phyloP scores from a whole-genome alignment of 2,888 invertebrate species.

The Parasteatoda lunata region DNA sequence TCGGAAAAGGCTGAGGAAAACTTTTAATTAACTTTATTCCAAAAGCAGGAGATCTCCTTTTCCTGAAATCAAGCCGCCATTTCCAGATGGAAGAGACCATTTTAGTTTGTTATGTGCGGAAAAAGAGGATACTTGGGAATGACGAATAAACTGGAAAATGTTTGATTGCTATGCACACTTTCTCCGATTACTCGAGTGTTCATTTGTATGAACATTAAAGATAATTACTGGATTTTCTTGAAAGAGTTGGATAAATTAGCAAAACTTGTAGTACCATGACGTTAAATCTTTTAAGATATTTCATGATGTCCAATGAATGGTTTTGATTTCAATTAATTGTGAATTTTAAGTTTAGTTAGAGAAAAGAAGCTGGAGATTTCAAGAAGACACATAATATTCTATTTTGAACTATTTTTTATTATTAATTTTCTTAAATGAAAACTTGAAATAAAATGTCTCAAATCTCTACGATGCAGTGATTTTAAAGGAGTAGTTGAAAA shows the following conservation, averaged over 20 bases:
- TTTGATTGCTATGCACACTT: not conserved
- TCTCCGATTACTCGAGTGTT: not conserved
- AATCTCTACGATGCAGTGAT: too few relatives aligned
- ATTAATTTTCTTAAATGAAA: too few relatives aligned
- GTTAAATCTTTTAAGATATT: too few relatives aligned
- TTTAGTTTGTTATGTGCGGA: not conserved
- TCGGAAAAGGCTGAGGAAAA: not conserved
- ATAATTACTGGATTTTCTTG: not conserved
- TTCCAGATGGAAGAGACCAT: not conserved
- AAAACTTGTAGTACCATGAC: too few relatives aligned
- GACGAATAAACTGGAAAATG: not conserved
- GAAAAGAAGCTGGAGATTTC: too few relatives aligned
- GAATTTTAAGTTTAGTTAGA: too few relatives aligned
- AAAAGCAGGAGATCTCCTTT: not conserved
- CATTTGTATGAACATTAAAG: not conserved
- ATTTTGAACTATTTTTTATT: too few relatives aligned
- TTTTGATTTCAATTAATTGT: too few relatives aligned
- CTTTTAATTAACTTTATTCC: constrained; percentile 5
- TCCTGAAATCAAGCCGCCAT: not conserved
- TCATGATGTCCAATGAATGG: too few relatives aligned
- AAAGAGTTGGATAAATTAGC: not conserved
- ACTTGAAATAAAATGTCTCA: too few relatives aligned
- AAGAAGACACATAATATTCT: too few relatives aligned
- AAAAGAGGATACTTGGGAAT: not conserved
- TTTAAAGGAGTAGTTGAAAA: too few relatives aligned